A percentile compares a stretch with the other conserved stretches of the same genome.
Conservation (phyloP, 2,113 vertebrate species). For the Phalacrocorax carbo region DNA sequence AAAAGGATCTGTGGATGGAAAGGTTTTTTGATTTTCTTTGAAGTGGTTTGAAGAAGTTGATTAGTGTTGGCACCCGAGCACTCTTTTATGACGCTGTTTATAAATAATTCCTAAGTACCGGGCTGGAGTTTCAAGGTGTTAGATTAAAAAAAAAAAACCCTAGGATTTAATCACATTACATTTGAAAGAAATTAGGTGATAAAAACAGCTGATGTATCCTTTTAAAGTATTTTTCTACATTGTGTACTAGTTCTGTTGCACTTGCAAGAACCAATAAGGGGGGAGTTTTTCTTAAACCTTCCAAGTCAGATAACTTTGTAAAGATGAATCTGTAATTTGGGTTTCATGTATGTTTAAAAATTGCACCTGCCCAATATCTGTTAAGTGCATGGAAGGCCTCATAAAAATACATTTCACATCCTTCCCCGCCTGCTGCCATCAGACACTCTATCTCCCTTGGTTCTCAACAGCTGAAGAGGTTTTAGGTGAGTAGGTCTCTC, state of each 20-base stretch:
- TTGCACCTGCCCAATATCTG: slow-evolving; percentile 58
- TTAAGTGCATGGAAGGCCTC: slow-evolving; percentile 1
- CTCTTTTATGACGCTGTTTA: slow-evolving; percentile 81
- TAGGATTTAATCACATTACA: slow-evolving; percentile 78
- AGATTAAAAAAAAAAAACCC: slow-evolving; percentile 66
- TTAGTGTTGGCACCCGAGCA: slow-evolving; percentile 81
- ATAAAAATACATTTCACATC: slow-evolving; percentile 49
- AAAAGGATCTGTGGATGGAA: slow-evolving; percentile 80
- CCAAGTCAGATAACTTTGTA: slow-evolving; percentile 51
- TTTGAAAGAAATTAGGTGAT: slow-evolving; percentile 72
- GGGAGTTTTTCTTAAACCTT: slow-evolving; percentile 44
- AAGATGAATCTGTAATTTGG: slow-evolving; percentile 31
- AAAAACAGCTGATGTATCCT: slow-evolving; percentile 66
- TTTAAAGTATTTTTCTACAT: slow-evolving; percentile 70
- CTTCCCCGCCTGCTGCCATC: slow-evolving; percentile 22
- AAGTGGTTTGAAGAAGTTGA: slow-evolving; percentile 82
- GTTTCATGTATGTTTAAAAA: slow-evolving; percentile 58
- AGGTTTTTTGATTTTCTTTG: slow-evolving; percentile 81
- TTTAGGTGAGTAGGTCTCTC: neutral
- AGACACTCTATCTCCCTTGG: neutral
- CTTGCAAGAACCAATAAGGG: slow-evolving; percentile 48
- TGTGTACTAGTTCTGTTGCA: slow-evolving; percentile 64
- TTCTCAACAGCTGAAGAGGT: neutral
- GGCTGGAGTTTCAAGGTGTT: slow-evolving; percentile 80
- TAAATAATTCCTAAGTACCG: slow-evolving; percentile 84